These are phyloP conservation scores for Eleutherodactylus coqui DNA, from an alignment of 2,797 vertebrate genomes.

Conservation along the genomic window DNA sequence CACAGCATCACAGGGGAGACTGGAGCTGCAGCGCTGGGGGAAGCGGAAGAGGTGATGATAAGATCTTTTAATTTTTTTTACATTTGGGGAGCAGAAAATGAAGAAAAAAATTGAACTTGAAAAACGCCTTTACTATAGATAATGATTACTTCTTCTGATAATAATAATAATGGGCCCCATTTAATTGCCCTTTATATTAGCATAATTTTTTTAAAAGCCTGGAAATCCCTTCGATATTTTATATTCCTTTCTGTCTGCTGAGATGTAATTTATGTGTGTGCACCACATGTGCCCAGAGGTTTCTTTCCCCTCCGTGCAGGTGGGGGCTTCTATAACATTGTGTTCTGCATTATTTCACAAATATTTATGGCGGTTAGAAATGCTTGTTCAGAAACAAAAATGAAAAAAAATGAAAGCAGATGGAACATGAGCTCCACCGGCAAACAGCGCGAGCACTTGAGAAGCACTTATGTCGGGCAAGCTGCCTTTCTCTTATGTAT, in stretches of 20 bases:
- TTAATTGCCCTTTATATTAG: background rate
- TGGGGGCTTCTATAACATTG: conserved; percentile 24
- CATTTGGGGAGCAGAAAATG: too few relatives aligned
- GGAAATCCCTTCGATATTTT: background rate
- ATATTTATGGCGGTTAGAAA: conserved; percentile 21
- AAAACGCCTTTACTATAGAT: too few relatives aligned
- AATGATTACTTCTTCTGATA: background rate
- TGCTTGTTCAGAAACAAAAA: background rate
- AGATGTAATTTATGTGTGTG: conserved; percentile 16
- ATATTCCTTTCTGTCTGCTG: background rate
- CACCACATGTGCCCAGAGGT: conserved; percentile 13
- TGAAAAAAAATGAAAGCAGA: conserved; percentile 23
- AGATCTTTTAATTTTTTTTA: too few relatives aligned
- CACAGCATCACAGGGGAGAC: too few relatives aligned
- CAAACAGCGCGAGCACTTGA: background rate
- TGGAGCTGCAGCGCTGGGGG: too few relatives aligned
- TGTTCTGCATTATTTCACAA: conserved; percentile 26
- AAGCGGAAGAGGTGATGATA: too few relatives aligned
- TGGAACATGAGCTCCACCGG: background rate
- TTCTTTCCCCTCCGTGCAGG: background rate
- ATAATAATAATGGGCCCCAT: background rate
- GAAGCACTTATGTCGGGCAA: background rate
- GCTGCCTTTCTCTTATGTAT: background rate
- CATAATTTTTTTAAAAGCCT: background rate
- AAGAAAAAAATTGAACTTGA: too few relatives aligned